Percentiles rank a stretch among this genome's conserved stretches.
These are phyloP conservation scores for Prunella fulvescens DNA, from an alignment of 2,113 vertebrate genomes.

Conservation along the genomic window DNA sequence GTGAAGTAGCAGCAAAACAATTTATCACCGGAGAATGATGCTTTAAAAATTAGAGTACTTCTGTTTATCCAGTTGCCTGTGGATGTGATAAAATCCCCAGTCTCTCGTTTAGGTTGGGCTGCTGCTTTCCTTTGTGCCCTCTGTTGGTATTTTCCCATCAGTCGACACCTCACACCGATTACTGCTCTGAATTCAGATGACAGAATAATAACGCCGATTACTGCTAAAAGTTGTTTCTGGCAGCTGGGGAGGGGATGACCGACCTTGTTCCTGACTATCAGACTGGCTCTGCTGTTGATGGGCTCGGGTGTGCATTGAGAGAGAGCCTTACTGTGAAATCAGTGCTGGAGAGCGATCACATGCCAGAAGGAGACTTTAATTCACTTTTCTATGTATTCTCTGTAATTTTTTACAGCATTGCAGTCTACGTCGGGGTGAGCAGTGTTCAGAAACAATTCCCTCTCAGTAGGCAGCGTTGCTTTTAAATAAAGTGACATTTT, in stretches of 20 bases:
- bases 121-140: slow-evolving; percentile 36
- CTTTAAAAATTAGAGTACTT: neutral
- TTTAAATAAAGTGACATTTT: neutral
- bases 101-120: neutral
- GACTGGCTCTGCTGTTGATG: slow-evolving; percentile 61
- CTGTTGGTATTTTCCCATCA: slow-evolving; percentile 72
- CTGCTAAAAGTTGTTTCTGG: slow-evolving; percentile 74
- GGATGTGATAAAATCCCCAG: neutral
- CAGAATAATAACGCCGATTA: slow-evolving; percentile 77
- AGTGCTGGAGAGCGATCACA: neutral
- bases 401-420: neutral
- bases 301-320: neutral
- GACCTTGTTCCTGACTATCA: slow-evolving; percentile 61
- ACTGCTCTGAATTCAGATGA: slow-evolving; percentile 74
- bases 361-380: neutral
- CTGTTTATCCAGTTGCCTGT: slow-evolving; percentile 2
- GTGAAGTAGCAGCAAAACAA: neutral
- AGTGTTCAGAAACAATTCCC: neutral
- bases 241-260: slow-evolving; percentile 33
- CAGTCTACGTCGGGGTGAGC: rapidly evolving
- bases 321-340: neutral
- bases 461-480: neutral
- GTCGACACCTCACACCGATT: slow-evolving; percentile 72
- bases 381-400: neutral
- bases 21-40: neutral